phyloP scores from a whole-genome alignment of 2,797 vertebrate species.

The Spinibarbus caldwelli region DNA sequence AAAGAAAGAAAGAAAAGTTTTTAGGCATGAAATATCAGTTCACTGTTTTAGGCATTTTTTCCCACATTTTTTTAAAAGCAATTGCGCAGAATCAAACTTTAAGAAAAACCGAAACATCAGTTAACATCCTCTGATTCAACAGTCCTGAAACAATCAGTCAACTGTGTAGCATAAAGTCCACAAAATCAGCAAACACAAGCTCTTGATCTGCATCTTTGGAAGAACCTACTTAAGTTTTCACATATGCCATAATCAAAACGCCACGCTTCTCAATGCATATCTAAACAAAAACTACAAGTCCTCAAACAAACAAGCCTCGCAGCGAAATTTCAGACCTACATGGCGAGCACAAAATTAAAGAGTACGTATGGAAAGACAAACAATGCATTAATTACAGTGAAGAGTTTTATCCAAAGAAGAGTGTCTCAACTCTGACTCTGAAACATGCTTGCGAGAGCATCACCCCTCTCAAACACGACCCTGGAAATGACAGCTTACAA shows the following conservation, averaged over 20 bases:
- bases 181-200: background rate
- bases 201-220: background rate
- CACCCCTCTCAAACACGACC: constrained; percentile 34
- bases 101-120: background rate
- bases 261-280: background rate
- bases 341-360: background rate
- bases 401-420: constrained; percentile 22
- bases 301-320: background rate
- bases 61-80: background rate
- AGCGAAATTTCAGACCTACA: background rate
- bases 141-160: background rate
- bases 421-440: background rate
- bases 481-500: constrained; percentile 46
- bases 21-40: background rate
- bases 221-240: background rate
- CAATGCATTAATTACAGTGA: constrained; percentile 6
- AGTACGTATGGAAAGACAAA: constrained; percentile 6
- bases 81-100: background rate
- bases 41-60: background rate
- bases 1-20: background rate
- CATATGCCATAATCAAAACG: no score
- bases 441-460: constrained; percentile 17
- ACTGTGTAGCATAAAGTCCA: background rate
- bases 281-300: background rate
- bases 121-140: background rate